Percentiles rank a stretch among this genome's conserved stretches.
phyloP scores from a whole-genome alignment of 2,113 vertebrate genomes.

The Chrysemys picta region DNA sequence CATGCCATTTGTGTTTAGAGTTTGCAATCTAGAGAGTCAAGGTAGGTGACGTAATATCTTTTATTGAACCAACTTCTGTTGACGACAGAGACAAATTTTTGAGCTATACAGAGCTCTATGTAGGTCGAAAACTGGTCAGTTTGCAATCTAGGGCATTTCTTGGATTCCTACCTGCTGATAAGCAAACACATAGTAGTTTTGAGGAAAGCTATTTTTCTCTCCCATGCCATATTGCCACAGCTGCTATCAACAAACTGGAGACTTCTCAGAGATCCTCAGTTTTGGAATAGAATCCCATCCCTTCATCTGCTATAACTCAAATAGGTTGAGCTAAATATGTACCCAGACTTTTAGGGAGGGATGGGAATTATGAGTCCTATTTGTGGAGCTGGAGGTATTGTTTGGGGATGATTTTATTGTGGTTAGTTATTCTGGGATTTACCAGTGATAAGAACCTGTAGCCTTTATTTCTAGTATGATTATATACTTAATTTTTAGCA shows the following conservation, averaged over 20 bases:
- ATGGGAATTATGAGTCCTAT: accelerated
- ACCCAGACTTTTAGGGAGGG: neutral
- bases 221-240: neutral
- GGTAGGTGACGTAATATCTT: neutral
- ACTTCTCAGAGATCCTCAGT: neutral
- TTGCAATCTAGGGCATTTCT: neutral
- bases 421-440: neutral
- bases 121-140: neutral
- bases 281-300: neutral
- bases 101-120: neutral
- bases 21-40: neutral
- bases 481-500: neutral
- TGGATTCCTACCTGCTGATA: neutral
- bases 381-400: neutral
- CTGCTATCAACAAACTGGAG: neutral
- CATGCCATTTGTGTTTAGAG: neutral
- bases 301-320: neutral
- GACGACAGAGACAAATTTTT: neutral
- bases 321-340: neutral
- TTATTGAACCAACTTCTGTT: neutral
- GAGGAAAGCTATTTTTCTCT: neutral
- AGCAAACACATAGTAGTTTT: neutral
- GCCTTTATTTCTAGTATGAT: neutral
- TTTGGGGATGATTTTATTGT: neutral
- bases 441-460: neutral